Evolutionary conservation across 2,797 vertebrate genomes (phyloP).

Genomic region (Poecilia gillii): DNA sequence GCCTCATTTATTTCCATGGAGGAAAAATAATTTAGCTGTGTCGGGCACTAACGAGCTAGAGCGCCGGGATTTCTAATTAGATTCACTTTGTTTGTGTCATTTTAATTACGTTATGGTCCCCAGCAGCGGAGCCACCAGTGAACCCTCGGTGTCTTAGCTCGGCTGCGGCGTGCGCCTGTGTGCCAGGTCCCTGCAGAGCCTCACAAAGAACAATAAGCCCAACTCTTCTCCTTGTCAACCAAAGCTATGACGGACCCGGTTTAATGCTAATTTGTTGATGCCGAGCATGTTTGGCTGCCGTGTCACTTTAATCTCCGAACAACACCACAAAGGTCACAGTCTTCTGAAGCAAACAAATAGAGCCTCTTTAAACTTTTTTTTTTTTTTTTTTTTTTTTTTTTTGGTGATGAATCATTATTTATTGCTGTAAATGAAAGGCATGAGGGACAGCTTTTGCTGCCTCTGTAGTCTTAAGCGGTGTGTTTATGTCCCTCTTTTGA

Average conservation of each 20-base stretch:
- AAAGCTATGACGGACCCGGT: conserved; percentile 55
- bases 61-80: conserved; percentile 90
- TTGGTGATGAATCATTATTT: conserved; percentile 80
- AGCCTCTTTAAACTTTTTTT: conserved; percentile 64
- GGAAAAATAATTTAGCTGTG: conserved; percentile 89
- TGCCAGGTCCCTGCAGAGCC: conserved; percentile 64
- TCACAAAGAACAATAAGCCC: conserved; percentile 57
- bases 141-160: conserved; percentile 77
- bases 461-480: conserved; percentile 74
- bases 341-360: conserved; percentile 75
- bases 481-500: conserved; percentile 79
- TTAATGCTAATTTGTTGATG: conserved; percentile 74
- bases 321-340: conserved; percentile 70
- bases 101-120: conserved; percentile 89
- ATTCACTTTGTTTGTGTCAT: conserved; percentile 94
- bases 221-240: conserved; percentile 50
- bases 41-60: conserved; percentile 85
- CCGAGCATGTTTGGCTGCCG: conserved; percentile 64
- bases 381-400: conserved; percentile 66
- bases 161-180: conserved; percentile 53
- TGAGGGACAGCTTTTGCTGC: conserved; percentile 73
- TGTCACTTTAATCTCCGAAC: conserved; percentile 73
- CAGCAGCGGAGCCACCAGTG: conserved; percentile 80
- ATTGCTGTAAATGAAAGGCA: conserved; percentile 78
- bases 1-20: conserved; percentile 86